A percentile compares a stretch with the other conserved stretches of the same genome.
These are phyloP conservation scores for Tanytarsus gracilentus DNA, from an alignment of 2,888 invertebrate species.

Conservation along the genomic window DNA sequence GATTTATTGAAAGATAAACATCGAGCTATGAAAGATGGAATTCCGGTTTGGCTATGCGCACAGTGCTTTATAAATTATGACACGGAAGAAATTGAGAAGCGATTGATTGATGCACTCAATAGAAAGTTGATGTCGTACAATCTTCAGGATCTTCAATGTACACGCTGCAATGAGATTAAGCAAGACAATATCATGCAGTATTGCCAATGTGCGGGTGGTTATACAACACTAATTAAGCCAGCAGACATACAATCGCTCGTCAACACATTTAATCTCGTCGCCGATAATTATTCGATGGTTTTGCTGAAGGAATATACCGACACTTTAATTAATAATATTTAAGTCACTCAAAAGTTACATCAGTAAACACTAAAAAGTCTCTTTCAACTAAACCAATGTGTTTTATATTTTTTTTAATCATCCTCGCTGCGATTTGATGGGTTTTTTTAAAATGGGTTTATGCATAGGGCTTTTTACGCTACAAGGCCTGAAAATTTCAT, in stretches of 20 bases:
- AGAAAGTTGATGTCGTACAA: conserved; percentile 76
- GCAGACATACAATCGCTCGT: conserved; percentile 59
- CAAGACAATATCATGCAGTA: conserved; percentile 69
- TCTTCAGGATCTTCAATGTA: conserved; percentile 86
- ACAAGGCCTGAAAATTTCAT: too few relatives aligned
- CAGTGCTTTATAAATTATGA: conserved; percentile 79
- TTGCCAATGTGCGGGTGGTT: conserved; percentile 82
- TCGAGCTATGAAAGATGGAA: conserved; percentile 47
- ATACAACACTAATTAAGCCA: conserved; percentile 58
- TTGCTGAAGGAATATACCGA: conserved; percentile 66
- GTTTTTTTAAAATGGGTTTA: too few relatives aligned
- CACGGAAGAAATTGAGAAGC: conserved; percentile 75
- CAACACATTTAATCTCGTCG: conserved; percentile 65
- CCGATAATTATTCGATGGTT: conserved; percentile 74
- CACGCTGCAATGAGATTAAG: conserved; percentile 82
- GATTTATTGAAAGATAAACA: conserved; percentile 84
- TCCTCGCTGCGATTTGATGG: not conserved
- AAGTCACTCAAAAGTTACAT: not conserved
- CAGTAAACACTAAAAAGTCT: not conserved
- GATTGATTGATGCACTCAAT: conserved; percentile 70
- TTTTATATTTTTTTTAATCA: conserved; percentile 1
- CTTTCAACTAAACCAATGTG: conserved; percentile 19
- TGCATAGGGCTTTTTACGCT: too few relatives aligned
- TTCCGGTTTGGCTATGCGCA: conserved; percentile 75
- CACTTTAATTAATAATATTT: conserved; percentile 35